phyloP scores from a whole-genome alignment of 2,113 vertebrate genomes.

The Pterophyllum scalare region DNA sequence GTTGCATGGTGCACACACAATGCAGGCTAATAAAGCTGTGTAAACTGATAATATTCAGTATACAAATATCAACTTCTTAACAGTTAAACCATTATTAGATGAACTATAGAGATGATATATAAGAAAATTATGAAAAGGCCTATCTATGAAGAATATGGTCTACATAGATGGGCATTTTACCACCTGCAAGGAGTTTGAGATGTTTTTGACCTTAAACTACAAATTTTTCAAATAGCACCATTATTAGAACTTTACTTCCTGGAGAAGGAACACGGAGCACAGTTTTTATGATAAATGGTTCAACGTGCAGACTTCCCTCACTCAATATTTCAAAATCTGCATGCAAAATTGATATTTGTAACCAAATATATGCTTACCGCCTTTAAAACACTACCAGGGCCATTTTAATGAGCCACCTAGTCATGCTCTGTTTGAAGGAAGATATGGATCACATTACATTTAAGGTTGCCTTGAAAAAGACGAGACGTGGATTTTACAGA shows the following conservation, averaged over 20 bases:
- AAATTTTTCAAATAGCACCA: background rate
- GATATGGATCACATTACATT: background rate
- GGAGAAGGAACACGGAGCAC: background rate
- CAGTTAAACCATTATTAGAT: background rate
- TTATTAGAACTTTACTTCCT: background rate
- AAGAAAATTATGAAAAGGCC: background rate
- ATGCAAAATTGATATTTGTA: too few species aligned
- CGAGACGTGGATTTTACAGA: background rate
- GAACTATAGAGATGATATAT: background rate
- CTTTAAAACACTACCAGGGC: background rate
- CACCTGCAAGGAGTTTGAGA: background rate
- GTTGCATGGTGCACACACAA: constrained; percentile 44
- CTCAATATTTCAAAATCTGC: background rate
- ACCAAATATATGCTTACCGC: background rate
- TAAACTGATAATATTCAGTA: background rate
- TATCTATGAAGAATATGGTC: too few species aligned
- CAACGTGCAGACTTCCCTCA: background rate
- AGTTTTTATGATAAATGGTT: background rate
- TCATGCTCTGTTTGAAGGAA: background rate
- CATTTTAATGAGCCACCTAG: background rate
- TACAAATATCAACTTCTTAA: background rate
- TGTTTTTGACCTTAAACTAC: background rate
- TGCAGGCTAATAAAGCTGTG: constrained; percentile 24
- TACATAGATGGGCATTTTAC: background rate
- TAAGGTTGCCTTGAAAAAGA: background rate